phyloP scores from a whole-genome alignment of 1,140 invertebrate genomes.

The Teleopsis dalmanni region DNA sequence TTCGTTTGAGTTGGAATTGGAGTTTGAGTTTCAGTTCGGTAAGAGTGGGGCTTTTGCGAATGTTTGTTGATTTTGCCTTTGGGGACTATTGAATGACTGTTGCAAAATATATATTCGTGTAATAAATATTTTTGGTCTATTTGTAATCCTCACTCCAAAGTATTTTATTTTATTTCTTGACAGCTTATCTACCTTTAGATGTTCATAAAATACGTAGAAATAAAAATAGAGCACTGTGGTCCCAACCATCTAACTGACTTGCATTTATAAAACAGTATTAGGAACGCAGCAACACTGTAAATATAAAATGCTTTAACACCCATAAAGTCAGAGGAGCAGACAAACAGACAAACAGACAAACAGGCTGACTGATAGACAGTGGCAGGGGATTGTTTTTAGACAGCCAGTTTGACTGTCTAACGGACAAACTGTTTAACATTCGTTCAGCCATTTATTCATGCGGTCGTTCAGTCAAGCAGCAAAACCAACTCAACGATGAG shows the following conservation, averaged over 20 bases:
- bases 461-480: slow-evolving; percentile 11
- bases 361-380: no score
- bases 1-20: no score
- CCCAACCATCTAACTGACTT: neutral
- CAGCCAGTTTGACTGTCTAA: neutral
- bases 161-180: neutral
- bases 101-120: no score
- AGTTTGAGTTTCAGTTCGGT: no score
- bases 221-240: neutral
- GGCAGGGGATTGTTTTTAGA: neutral
- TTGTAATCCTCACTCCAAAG: slow-evolving; percentile 22
- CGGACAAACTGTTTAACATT: neutral
- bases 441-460: slow-evolving; percentile 10
- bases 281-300: no score
- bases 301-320: neutral
- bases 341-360: no score
- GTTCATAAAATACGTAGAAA: slow-evolving; percentile 6
- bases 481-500: slow-evolving; percentile 13
- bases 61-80: no score
- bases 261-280: neutral
- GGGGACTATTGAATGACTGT: no score
- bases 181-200: slow-evolving; percentile 9
- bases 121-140: slow-evolving; percentile 24
- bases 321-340: neutral
- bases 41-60: no score